phyloP scores from a whole-genome alignment of 1,140 invertebrate genomes.

The Druon quercuslanigerum region DNA sequence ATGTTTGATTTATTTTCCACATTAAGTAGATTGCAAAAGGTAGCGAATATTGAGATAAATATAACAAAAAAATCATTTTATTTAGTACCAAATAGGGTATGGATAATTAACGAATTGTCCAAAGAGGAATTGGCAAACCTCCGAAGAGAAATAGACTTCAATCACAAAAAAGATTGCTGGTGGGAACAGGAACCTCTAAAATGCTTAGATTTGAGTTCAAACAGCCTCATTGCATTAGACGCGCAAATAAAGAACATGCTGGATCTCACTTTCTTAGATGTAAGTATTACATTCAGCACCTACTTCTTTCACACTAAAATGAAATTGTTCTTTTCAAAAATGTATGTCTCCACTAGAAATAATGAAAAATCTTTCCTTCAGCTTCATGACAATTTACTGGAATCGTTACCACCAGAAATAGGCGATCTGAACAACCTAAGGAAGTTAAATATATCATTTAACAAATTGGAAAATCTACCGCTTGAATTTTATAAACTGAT shows the following conservation, averaged over 20 bases:
- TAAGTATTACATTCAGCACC: slow-evolving; percentile 69
- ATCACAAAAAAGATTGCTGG: slow-evolving; percentile 84
- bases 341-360: not conserved
- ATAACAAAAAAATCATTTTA: slow-evolving; percentile 46
- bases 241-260: slow-evolving; percentile 82
- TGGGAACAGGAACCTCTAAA: slow-evolving; percentile 89
- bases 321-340: not conserved
- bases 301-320: slow-evolving; percentile 2
- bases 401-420: slow-evolving; percentile 84
- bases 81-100: slow-evolving; percentile 88
- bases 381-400: slow-evolving; percentile 88
- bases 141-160: slow-evolving; percentile 81
- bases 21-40: not conserved
- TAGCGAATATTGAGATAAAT: not conserved
- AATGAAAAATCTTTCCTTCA: slow-evolving; percentile 65
- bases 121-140: slow-evolving; percentile 78
- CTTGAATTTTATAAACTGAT: slow-evolving; percentile 80
- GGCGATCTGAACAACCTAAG: slow-evolving; percentile 84
- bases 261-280: slow-evolving; percentile 83
- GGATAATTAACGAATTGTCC: slow-evolving; percentile 86
- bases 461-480: slow-evolving; percentile 82
- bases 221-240: slow-evolving; percentile 82
- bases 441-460: slow-evolving; percentile 87
- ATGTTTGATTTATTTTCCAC: not conserved
- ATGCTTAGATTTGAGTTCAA: slow-evolving; percentile 88